phyloP scores from a whole-genome alignment of 2,113 vertebrate species.

The Copsychus sechellarum region DNA sequence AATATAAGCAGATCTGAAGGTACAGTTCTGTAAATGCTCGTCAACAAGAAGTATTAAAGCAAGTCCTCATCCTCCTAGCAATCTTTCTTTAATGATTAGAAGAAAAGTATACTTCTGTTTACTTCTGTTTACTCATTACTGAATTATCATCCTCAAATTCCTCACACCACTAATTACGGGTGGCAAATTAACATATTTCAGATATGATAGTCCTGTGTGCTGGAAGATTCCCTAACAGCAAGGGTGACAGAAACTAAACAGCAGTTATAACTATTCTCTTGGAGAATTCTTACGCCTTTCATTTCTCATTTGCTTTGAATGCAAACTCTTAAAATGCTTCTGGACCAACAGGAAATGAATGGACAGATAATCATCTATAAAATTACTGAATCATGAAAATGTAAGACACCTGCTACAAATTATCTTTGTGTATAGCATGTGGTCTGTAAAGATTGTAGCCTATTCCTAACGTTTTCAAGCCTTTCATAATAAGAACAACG shows the following conservation, averaged over 20 bases:
- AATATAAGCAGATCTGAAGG: neutral
- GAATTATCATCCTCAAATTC: slow-evolving; percentile 57
- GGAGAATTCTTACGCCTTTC: neutral
- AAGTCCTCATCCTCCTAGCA: slow-evolving; percentile 30
- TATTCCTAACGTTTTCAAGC: slow-evolving; percentile 55
- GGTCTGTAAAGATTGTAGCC: slow-evolving; percentile 60
- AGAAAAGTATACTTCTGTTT: slow-evolving; percentile 24
- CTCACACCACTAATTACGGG: slow-evolving; percentile 15
- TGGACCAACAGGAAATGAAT: slow-evolving; percentile 53
- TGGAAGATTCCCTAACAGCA: slow-evolving; percentile 23
- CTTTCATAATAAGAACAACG: slow-evolving; percentile 71
- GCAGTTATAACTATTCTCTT: slow-evolving; percentile 17
- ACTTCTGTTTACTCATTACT: slow-evolving; percentile 29
- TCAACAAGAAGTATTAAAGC: slow-evolving; percentile 26
- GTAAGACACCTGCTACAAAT: slow-evolving; percentile 69
- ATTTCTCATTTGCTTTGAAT: slow-evolving; percentile 4
- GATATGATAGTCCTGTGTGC: slow-evolving; percentile 14
- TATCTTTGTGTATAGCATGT: slow-evolving; percentile 46
- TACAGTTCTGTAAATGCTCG: neutral
- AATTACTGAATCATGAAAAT: slow-evolving; percentile 64
- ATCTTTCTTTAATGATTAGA: slow-evolving; percentile 25
- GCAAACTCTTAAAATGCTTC: slow-evolving; percentile 32
- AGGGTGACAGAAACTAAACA: slow-evolving; percentile 39
- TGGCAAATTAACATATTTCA: slow-evolving; percentile 54
- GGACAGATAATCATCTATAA: slow-evolving; percentile 58